Percentiles rank a stretch among this genome's conserved stretches.
Evolutionary conservation across 1,140 invertebrate species (phyloP).

Genomic region (Adelges cooleyi): DNA sequence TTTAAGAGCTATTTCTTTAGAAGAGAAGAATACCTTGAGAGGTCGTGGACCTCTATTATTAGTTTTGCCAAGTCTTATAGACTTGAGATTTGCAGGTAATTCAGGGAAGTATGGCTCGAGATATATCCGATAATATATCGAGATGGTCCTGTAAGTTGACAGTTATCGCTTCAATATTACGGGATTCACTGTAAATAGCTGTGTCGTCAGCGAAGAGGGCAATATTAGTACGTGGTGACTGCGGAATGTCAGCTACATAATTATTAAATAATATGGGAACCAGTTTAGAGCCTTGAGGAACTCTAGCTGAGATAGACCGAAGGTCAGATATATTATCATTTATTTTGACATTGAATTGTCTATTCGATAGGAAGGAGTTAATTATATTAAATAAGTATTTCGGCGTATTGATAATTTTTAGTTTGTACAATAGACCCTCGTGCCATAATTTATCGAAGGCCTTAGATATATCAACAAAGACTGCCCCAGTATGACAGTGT

Average conservation of each 20-base stretch:
- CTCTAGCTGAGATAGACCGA: not conserved
- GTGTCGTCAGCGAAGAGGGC: not conserved
- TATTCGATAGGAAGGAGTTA: not conserved
- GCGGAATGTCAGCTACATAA: constrained; percentile 4
- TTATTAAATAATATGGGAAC: not conserved
- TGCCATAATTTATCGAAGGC: constrained; percentile 39
- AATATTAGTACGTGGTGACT: not conserved
- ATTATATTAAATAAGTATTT: not conserved
- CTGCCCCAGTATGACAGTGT: constrained; percentile 11
- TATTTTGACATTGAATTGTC: constrained; percentile 4
- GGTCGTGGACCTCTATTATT: not conserved
- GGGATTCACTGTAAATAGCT: too few species aligned
- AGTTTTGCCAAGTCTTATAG: not conserved
- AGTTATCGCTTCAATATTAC: too few species aligned
- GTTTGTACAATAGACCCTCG: constrained; percentile 36
- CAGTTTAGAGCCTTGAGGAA: constrained; percentile 30
- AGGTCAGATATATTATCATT: not conserved
- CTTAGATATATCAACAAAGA: constrained; percentile 39
- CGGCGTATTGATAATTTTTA: constrained; percentile 29
- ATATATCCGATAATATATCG: too few species aligned
- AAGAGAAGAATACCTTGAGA: not conserved
- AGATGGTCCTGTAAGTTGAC: too few species aligned
- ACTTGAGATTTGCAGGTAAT: not conserved
- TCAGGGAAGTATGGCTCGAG: not conserved
- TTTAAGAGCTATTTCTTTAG: not conserved